Conservation (phyloP, 2,797 vertebrate genomes). For the Hemibagrus guttatus region DNA sequence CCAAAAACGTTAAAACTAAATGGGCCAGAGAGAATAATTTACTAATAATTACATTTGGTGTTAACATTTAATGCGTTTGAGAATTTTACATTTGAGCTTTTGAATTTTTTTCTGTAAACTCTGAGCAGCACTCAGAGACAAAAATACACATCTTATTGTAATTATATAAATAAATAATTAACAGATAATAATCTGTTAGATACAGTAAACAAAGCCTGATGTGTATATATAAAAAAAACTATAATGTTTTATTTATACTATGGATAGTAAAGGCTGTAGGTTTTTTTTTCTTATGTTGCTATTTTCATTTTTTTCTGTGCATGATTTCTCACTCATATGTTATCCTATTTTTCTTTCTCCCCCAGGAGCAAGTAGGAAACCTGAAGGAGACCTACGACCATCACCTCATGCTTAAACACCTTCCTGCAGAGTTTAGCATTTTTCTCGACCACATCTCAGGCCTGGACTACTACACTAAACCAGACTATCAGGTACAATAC, state of each 20-base stretch:
- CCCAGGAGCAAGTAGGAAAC: slow-evolving; percentile 96
- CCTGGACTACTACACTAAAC: slow-evolving; percentile 96
- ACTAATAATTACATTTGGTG: not conserved
- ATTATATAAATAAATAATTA: not conserved
- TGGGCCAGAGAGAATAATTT: not conserved
- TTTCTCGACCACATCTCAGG: slow-evolving; percentile 93
- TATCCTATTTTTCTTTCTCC: not conserved
- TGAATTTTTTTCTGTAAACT: not conserved
- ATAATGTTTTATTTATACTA: not conserved
- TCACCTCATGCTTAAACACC: slow-evolving; percentile 94
- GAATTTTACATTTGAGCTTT: not conserved
- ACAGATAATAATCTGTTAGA: not conserved
- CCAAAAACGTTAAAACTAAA: not conserved
- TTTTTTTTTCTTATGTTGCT: no score
- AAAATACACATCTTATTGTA: not conserved
- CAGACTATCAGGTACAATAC: slow-evolving; percentile 89
- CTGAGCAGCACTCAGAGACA: not conserved
- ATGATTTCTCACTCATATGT: not conserved
- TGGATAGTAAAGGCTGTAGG: not conserved
- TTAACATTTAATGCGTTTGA: not conserved
- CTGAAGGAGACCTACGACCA: slow-evolving; percentile 97
- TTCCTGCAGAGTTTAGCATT: slow-evolving; percentile 88
- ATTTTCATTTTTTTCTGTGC: not conserved
- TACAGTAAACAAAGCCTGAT: not conserved
- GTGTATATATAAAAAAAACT: not conserved